phyloP scores from a whole-genome alignment of 2,888 invertebrate genomes.

The Diadegma fenestrale region DNA sequence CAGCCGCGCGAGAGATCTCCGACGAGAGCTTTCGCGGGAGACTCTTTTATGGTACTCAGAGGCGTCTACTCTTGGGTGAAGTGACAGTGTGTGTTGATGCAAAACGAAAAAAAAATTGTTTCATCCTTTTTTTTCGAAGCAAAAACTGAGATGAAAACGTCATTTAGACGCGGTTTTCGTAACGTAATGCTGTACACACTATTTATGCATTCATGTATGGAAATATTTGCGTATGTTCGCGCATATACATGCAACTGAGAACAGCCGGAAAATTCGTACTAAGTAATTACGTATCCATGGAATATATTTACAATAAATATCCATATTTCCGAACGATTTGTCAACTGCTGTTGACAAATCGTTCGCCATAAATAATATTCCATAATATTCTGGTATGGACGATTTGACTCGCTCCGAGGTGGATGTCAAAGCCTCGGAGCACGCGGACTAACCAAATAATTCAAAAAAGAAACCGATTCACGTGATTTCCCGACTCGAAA shows the following conservation, averaged over 20 bases:
- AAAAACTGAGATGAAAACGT: slow-evolving; percentile 17
- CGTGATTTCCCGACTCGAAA: too few species aligned
- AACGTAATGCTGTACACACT: not conserved
- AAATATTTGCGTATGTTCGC: slow-evolving; percentile 31
- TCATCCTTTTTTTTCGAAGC: slow-evolving; percentile 10
- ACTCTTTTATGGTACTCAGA: slow-evolving; percentile 19
- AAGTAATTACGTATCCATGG: slow-evolving; percentile 48
- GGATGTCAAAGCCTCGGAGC: too few species aligned
- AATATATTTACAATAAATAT: slow-evolving; percentile 32
- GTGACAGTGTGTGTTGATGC: not conserved
- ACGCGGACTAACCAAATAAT: too few species aligned
- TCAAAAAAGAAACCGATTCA: too few species aligned
- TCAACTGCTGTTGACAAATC: too few species aligned
- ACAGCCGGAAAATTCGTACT: slow-evolving; percentile 19
- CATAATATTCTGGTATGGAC: not conserved
- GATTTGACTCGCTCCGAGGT: not conserved
- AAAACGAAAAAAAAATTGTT: not conserved
- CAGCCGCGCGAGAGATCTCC: slow-evolving; percentile 26
- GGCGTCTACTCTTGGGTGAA: not conserved
- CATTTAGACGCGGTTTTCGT: not conserved
- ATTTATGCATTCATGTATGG: slow-evolving; percentile 36
- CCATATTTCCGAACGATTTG: not conserved
- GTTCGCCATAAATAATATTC: too few species aligned
- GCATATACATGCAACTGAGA: slow-evolving; percentile 21
- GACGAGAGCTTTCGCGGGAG: slow-evolving; percentile 15